A percentile compares a stretch with the other conserved stretches of the same genome.
These are phyloP conservation scores for Nothura maculosa DNA, from an alignment of 2,797 vertebrate genomes.

Conservation along the genomic window DNA sequence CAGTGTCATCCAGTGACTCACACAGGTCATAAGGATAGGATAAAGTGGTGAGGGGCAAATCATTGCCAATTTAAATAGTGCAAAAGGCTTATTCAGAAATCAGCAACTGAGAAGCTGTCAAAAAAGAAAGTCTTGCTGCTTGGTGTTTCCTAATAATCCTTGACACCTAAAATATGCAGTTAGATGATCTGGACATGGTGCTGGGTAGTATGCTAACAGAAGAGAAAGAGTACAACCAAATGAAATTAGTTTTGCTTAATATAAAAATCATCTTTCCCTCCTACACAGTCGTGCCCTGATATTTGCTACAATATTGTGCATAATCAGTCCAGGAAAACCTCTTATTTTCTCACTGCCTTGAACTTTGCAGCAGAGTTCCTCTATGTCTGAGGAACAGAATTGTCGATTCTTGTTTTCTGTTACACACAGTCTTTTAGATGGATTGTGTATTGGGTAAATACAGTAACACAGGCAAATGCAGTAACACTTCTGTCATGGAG, in stretches of 20 bases:
- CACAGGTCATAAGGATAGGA: not conserved
- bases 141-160: not conserved
- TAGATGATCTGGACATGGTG: not conserved
- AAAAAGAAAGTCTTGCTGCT: not conserved
- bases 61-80: not conserved
- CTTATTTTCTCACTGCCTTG: not conserved
- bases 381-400: fast-evolving
- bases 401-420: not conserved
- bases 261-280: not conserved
- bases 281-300: not conserved
- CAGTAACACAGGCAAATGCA: not conserved
- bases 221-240: not conserved
- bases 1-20: not conserved
- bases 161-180: not conserved
- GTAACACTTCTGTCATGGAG: not conserved
- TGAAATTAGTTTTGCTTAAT: not conserved
- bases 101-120: not conserved
- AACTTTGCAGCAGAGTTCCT: not conserved
- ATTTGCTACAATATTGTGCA: not conserved
- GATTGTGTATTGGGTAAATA: not conserved
- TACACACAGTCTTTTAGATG: not conserved
- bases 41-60: not conserved
- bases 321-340: not conserved
- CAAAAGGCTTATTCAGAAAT: not conserved
- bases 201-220: not conserved